phyloP scores from a whole-genome alignment of 2,888 invertebrate species.

The Agrochola lychnidis region DNA sequence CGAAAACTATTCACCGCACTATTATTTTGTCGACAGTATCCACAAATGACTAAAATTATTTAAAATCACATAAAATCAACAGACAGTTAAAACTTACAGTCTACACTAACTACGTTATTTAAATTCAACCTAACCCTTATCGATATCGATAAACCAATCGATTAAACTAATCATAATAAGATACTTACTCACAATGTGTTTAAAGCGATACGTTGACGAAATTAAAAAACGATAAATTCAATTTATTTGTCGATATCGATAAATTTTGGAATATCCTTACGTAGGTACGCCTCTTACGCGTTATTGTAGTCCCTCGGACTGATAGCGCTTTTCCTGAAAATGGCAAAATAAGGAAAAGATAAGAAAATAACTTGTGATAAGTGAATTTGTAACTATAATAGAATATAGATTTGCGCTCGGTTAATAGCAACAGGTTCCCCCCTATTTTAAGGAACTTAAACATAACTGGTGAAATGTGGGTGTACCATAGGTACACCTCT shows the following conservation, averaged over 20 bases:
- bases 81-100: constrained; percentile 59
- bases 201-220: constrained; percentile 36
- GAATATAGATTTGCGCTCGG: background rate
- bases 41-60: constrained; percentile 40
- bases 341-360: constrained; percentile 25
- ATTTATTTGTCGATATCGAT: constrained; percentile 42
- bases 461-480: no score
- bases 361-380: background rate
- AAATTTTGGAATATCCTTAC: constrained; percentile 51
- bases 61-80: constrained; percentile 68
- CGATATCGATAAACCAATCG: constrained; percentile 32
- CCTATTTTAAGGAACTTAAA: no score
- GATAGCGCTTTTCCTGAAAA: constrained; percentile 61
- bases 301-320: constrained; percentile 58
- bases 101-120: constrained; percentile 43
- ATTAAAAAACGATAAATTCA: constrained; percentile 16
- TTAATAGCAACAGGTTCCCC: no score
- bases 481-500: no score
- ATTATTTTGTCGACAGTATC: constrained; percentile 43
- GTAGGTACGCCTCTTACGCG: constrained; percentile 45
- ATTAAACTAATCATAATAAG: constrained; percentile 7
- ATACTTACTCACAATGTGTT: constrained; percentile 1
- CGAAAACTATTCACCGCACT: background rate
- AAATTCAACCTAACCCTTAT: constrained; percentile 46
- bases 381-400: background rate